A percentile compares a stretch with the other conserved stretches of the same genome.
These are phyloP conservation scores for Sinella curviseta DNA, from an alignment of 1,140 invertebrate genomes.

Conservation along the genomic window DNA sequence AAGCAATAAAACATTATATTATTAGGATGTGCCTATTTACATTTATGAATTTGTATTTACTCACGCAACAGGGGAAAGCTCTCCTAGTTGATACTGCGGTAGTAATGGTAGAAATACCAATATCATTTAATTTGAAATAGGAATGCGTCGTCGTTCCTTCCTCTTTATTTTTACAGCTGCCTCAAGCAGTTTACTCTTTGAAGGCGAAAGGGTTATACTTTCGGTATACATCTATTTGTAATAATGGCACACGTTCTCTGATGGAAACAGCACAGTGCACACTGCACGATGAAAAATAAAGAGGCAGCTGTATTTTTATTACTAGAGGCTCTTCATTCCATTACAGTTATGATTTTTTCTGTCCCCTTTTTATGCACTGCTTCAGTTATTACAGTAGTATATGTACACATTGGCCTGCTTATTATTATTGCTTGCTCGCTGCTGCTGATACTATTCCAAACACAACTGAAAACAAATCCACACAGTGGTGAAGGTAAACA, in stretches of 20 bases:
- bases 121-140: background rate
- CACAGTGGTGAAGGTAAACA: too few relatives aligned
- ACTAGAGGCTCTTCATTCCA: slow-evolving; percentile 6
- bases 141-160: background rate
- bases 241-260: too few relatives aligned
- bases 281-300: background rate
- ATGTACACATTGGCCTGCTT: background rate
- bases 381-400: background rate
- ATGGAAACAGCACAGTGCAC: background rate
- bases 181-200: background rate
- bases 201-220: background rate
- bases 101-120: background rate
- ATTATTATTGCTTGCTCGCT: background rate
- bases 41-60: background rate
- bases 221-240: background rate
- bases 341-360: slow-evolving; percentile 12
- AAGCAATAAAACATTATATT: slow-evolving; percentile 9
- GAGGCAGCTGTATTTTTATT: slow-evolving; percentile 8
- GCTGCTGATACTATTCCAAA: too few relatives aligned
- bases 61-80: background rate
- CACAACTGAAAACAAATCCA: too few relatives aligned
- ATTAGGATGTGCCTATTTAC: background rate
- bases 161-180: slow-evolving; percentile 8
- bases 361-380: background rate
- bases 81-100: background rate